Conservation (phyloP, 2,888 invertebrate species). For the Andricus curvator region DNA sequence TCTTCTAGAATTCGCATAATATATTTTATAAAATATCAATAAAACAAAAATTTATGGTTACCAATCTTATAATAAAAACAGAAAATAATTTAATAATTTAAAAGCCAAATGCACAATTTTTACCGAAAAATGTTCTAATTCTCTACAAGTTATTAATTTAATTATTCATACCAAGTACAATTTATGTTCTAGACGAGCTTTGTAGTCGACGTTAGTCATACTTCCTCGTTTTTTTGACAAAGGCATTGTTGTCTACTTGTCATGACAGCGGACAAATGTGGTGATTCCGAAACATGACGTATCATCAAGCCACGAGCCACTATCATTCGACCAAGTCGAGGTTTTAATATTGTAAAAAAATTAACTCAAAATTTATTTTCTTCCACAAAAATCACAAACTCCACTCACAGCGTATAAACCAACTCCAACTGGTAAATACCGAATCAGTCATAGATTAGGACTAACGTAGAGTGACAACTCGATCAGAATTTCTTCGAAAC, state of each 20-base stretch:
- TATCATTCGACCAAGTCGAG: background rate
- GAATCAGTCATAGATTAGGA: conserved; percentile 9
- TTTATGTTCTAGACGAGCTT: conserved; percentile 82
- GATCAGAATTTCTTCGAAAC: background rate
- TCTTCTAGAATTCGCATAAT: too few species aligned
- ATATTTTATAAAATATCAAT: background rate
- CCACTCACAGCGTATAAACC: too few species aligned
- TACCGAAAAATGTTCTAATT: background rate
- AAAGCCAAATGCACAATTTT: background rate
- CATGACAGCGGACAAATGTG: conserved; percentile 63
- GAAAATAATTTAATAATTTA: too few species aligned
- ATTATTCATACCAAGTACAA: conserved; percentile 80
- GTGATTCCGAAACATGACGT: conserved; percentile 41
- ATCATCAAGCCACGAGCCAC: conserved; percentile 34
- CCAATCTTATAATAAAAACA: background rate
- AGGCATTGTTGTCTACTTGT: conserved; percentile 71
- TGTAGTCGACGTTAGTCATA: conserved; percentile 79
- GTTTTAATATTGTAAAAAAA: background rate
- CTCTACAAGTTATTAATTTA: background rate
- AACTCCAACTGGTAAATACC: background rate
- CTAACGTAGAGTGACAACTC: conserved; percentile 10
- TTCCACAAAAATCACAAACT: background rate
- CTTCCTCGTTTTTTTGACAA: conserved; percentile 69
- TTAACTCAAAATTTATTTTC: background rate
- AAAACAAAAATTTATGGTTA: background rate